A percentile compares a stretch with the other conserved stretches of the same genome.
Evolutionary conservation across 1,140 invertebrate species (phyloP).

Genomic region (Homarus americanus): DNA sequence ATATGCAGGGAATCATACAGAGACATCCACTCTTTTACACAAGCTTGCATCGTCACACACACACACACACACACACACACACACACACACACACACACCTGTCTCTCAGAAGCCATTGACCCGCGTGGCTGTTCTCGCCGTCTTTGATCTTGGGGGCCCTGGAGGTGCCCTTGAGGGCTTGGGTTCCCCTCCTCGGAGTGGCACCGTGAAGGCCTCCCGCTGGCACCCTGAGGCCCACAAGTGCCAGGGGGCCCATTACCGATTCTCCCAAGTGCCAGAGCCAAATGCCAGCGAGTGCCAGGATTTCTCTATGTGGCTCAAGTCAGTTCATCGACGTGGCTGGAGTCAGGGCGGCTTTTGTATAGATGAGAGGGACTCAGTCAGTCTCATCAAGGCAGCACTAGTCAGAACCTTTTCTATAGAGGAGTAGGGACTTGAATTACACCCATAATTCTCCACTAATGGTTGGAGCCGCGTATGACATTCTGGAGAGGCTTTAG

Average conservation of each 20-base stretch:
- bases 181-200: not conserved
- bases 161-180: not conserved
- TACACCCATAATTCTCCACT: conserved; percentile 5
- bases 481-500: not conserved
- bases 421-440: not conserved
- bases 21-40: too few relatives aligned
- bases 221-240: not conserved
- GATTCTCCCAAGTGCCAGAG: not conserved
- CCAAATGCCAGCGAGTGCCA: not conserved
- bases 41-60: not conserved
- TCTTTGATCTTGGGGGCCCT: not conserved
- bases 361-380: not conserved
- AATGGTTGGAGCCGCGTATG: conserved; percentile 11
- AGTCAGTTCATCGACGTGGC: conserved; percentile 2
- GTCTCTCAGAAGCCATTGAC: not conserved
- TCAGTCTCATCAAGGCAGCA: too few relatives aligned
- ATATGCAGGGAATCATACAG: too few relatives aligned
- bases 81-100: conserved; percentile 11
- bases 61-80: conserved; percentile 12
- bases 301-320: not conserved
- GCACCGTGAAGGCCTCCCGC: not conserved
- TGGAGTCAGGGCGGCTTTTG: not conserved
- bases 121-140: not conserved
- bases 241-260: conserved; percentile 13
- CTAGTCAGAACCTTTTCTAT: too few relatives aligned